Evolutionary conservation across 1,140 invertebrate genomes (phyloP).

Genomic region (Scaptomyza hsui): DNA sequence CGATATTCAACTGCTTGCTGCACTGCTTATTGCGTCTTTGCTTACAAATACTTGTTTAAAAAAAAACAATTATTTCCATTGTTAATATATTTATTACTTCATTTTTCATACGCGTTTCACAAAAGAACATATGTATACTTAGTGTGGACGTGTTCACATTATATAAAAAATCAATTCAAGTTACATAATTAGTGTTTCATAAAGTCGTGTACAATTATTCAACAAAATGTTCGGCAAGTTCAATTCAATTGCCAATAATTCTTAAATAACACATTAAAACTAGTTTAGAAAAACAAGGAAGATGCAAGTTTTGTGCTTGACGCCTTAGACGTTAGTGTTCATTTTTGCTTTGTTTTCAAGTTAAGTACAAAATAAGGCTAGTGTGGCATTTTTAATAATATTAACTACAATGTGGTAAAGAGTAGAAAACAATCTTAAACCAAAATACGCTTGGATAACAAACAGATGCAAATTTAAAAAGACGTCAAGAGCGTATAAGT

Average conservation of each 20-base stretch:
- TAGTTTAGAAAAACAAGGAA: constrained; percentile 62
- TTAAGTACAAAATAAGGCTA: constrained; percentile 79
- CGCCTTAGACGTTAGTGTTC: constrained; percentile 66
- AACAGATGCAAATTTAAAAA: constrained; percentile 18
- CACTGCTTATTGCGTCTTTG: neutral
- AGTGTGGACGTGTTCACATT: constrained; percentile 65
- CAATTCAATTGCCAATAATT: constrained; percentile 25
- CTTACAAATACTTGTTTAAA: neutral
- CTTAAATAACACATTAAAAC: constrained; percentile 52
- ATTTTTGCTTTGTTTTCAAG: constrained; percentile 39
- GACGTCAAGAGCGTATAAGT: constrained; percentile 29
- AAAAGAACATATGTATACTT: constrained; percentile 50
- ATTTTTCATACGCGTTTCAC: constrained; percentile 57
- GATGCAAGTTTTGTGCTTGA: constrained; percentile 63
- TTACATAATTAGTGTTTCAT: constrained; percentile 29
- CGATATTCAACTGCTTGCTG: constrained; percentile 22
- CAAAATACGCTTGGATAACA: constrained; percentile 25
- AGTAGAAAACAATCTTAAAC: constrained; percentile 16
- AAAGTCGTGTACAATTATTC: constrained; percentile 62
- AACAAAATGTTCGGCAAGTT: constrained; percentile 54
- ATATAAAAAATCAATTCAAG: constrained; percentile 19
- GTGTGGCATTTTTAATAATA: constrained; percentile 38
- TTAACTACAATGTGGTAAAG: neutral
- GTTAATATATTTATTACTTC: constrained; percentile 59
- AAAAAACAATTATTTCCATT: constrained; percentile 5